Percentiles rank a stretch among this genome's conserved stretches.
These are phyloP conservation scores for Dipodomys ordii DNA, from an alignment of 2,113 vertebrate species.

Conservation along the genomic window DNA sequence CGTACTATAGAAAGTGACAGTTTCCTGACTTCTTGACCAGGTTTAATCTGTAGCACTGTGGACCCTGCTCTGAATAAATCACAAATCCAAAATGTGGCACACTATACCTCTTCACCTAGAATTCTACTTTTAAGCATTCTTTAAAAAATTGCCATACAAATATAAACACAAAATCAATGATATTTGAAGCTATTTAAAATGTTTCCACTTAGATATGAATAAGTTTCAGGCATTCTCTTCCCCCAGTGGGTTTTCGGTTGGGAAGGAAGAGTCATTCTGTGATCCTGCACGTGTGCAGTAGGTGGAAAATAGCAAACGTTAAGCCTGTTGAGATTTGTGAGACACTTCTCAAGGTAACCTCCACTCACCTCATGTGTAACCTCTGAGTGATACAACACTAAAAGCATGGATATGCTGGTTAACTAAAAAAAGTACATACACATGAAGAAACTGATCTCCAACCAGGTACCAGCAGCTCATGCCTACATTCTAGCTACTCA, in stretches of 20 bases:
- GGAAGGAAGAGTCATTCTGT: not conserved
- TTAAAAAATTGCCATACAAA: not conserved
- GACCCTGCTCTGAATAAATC: not conserved
- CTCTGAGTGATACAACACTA: not conserved
- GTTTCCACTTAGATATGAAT: not conserved
- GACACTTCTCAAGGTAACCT: not conserved
- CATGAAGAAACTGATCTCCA: not conserved
- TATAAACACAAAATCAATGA: not conserved
- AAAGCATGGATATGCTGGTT: not conserved
- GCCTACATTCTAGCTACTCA: too few species aligned
- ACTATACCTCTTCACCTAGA: not conserved
- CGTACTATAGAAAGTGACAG: not conserved
- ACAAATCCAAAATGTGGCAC: not conserved
- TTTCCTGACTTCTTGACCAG: not conserved
- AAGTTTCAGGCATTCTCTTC: not conserved
- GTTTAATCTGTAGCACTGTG: not conserved
- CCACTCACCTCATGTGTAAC: not conserved
- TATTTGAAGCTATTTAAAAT: constrained; percentile 21
- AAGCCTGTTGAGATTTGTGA: not conserved
- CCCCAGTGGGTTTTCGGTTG: not conserved
- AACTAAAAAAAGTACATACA: not conserved
- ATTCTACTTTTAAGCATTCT: constrained; percentile 2
- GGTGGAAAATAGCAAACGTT: not conserved
- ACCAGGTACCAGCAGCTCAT: too few species aligned
- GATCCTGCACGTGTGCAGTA: not conserved